Conservation (phyloP, 2,797 vertebrate species). For the Chaetophractus vellerosus region DNA sequence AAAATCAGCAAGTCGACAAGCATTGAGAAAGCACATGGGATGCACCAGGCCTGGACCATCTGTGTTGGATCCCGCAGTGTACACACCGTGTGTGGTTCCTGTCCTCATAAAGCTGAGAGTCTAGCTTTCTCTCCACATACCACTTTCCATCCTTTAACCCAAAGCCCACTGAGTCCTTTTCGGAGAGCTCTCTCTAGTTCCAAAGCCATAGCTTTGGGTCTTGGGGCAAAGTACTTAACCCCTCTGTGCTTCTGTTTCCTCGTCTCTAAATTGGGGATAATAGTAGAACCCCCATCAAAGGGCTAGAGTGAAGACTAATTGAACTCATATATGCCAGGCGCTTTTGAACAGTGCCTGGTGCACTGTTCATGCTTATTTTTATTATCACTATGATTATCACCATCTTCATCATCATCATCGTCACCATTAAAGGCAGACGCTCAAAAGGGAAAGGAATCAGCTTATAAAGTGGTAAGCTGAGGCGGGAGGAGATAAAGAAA, state of each 20-base stretch:
- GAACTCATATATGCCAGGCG: neutral
- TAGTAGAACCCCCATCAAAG: neutral
- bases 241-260: neutral
- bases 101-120: neutral
- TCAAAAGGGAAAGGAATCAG: neutral
- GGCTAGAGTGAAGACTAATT: neutral
- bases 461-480: constrained; percentile 8
- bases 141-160: neutral
- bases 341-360: neutral
- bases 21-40: constrained; percentile 2
- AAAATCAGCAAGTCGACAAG: constrained; percentile 37
- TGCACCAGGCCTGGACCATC: neutral
- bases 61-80: neutral
- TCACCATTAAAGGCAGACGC: constrained; percentile 18
- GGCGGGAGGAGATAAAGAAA: constrained; percentile 22
- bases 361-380: neutral
- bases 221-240: constrained; percentile 40
- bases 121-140: neutral
- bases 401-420: neutral
- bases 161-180: neutral
- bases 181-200: neutral
- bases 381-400: neutral
- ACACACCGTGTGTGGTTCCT: neutral
- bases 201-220: neutral
- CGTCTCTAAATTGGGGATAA: constrained; percentile 30